phyloP scores from a whole-genome alignment of 2,888 invertebrate genomes.

The Thysanoteuthis rhombus region DNA sequence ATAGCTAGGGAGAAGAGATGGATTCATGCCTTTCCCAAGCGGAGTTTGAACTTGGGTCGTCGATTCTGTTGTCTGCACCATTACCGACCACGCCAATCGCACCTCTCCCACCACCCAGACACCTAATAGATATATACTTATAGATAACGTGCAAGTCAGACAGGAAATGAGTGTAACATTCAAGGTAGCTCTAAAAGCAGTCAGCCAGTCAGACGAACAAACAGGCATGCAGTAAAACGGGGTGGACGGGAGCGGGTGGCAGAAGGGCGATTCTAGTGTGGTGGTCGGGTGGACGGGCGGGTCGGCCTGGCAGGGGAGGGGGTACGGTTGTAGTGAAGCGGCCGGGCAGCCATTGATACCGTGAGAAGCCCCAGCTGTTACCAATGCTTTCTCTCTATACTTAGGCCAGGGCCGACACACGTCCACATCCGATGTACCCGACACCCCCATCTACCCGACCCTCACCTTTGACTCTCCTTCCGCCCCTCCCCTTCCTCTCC shows the following conservation, averaged over 20 bases:
- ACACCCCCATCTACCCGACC: not conserved
- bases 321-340: not conserved
- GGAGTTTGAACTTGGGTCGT: no score
- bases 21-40: no score
- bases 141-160: not conserved
- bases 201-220: not conserved
- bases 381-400: not conserved
- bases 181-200: not conserved
- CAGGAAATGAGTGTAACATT: not conserved
- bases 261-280: not conserved
- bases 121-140: not conserved
- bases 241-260: not conserved
- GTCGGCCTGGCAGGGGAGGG: not conserved
- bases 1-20: no score
- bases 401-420: no score
- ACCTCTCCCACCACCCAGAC: no score
- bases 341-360: not conserved
- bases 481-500: not conserved
- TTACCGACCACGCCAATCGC: no score
- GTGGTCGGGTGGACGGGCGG: not conserved
- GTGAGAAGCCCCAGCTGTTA: slow-evolving; percentile 12
- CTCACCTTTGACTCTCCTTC: not conserved
- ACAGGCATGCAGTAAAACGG: not conserved
- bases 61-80: no score
- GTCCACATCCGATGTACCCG: not conserved